Base-by-base conservation (phyloP, 64 coral and sea anemone species). In the Montipora sp. region DNA sequence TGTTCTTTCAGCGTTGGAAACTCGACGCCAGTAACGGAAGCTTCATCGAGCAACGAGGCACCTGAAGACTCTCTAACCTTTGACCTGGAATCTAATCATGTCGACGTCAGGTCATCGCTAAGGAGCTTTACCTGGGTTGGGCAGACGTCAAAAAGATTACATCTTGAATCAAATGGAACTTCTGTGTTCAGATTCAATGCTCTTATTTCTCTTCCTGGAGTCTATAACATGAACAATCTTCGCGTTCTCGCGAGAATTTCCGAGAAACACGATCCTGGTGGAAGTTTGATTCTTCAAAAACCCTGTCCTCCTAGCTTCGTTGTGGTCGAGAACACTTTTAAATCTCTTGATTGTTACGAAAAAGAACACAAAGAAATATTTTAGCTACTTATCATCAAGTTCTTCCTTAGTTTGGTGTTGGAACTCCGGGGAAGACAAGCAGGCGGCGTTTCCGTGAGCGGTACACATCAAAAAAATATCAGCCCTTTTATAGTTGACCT, bases 211-310 rank as follows among this genome's bases (percentile, higher is more conserved):
- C 63, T 92, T 49, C 90, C 89, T 20, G 94, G 94, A 21, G 94
- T 95, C 43, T 95, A 81, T 77, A 89, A 95, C 79, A 58, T 95
- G 55, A 91, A 95, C 79, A 85, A 83, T 71, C 71, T 91, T 73
- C 90, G 69, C 14, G 94, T 95, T 23, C 89, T 91, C n/a, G 94
- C 90, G 13, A 86, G 53, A 79, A 51, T 89, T 48, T 74, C 46
- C 5, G 49, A 73, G 24, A 22, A 88, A 24, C 73, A 70, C 49
- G 91, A 93, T 43, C 66, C 77, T 73, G 83, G 77, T 18, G 84
- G 80, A 36, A 22, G 16, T 16, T 83, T 95, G 77, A 59, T 83
- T 23, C 47, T 88, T 36, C 94, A 95, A 23, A 95, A 95, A 8
- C 83, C 89, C 47, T 87, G 89, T 75, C 94, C 94, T 12, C 89